A percentile compares a stretch with the other conserved stretches of the same genome.
phyloP scores from a whole-genome alignment of 1,140 invertebrate species.

The Chelonus insularis region DNA sequence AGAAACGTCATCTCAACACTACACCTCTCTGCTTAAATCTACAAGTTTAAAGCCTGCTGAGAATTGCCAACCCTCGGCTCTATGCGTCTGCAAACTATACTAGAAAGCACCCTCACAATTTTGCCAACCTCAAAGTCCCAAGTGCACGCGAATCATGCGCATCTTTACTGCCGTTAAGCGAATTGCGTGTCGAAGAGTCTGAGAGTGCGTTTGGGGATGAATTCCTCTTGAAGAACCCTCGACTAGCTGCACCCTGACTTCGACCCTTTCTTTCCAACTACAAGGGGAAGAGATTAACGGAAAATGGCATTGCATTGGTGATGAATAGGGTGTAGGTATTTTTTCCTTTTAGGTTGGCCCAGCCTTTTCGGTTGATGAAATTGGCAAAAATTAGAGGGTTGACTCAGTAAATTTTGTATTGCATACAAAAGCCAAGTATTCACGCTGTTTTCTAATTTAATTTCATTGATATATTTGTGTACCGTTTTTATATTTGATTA shows the following conservation, averaged over 20 bases:
- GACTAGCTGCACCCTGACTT: constrained; percentile 13
- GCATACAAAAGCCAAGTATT: not conserved
- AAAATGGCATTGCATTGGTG: constrained; percentile 12
- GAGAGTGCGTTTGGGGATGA: not conserved
- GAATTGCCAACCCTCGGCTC: constrained; percentile 17
- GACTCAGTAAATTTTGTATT: not conserved
- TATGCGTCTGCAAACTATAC: not conserved
- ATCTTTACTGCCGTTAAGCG: constrained; percentile 21
- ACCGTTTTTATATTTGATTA: too few species aligned
- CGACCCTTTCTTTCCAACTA: constrained; percentile 1
- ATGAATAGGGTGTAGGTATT: constrained; percentile 4
- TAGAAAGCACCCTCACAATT: not conserved
- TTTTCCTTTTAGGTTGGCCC: not conserved
- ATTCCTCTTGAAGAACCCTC: constrained; percentile 10
- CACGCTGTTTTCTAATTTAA: not conserved
- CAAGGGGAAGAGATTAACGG: not conserved
- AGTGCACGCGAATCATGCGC: constrained; percentile 3
- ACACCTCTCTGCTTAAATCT: not conserved
- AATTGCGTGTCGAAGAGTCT: constrained; percentile 5
- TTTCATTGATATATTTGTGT: not conserved
- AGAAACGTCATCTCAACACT: constrained; percentile 11
- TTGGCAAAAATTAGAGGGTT: not conserved
- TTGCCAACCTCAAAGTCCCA: constrained; percentile 4
- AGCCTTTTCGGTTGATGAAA: not conserved
- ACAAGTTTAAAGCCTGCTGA: constrained; percentile 7